Evolutionary conservation across 1,140 invertebrate genomes (phyloP).

Genomic region (Zaprionus taronus): DNA sequence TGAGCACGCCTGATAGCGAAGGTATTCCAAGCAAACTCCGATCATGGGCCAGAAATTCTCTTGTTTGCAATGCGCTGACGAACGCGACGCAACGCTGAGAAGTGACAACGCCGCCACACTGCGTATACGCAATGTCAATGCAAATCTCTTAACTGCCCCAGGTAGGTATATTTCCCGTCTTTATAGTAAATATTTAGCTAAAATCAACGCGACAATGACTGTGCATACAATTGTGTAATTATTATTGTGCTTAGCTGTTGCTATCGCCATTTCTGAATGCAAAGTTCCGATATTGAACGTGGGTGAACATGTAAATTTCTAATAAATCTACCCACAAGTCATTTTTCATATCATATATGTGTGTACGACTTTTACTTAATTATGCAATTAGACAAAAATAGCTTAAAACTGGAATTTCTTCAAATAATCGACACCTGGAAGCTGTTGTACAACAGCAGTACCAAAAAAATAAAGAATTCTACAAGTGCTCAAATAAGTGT

Average conservation of each 20-base stretch:
- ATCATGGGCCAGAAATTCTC: conserved; percentile 52
- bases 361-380: conserved; percentile 12
- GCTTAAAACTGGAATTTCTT: conserved; percentile 36
- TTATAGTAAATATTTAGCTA: neutral
- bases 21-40: neutral
- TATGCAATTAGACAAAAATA: conserved; percentile 25
- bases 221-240: conserved; percentile 21
- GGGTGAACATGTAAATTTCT: conserved; percentile 35
- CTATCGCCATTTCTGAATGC: conserved; percentile 38
- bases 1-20: conserved; percentile 7
- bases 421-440: conserved; percentile 50
- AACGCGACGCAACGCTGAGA: conserved; percentile 4
- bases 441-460: conserved; percentile 32
- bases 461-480: conserved; percentile 45
- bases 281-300: conserved; percentile 23
- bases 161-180: conserved; percentile 9
- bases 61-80: conserved; percentile 10
- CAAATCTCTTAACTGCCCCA: conserved; percentile 37
- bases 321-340: conserved; percentile 33
- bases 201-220: conserved; percentile 16
- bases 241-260: conserved; percentile 23
- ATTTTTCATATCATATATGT: conserved; percentile 10
- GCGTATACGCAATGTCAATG: conserved; percentile 49
- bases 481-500: conserved; percentile 16
- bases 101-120: conserved; percentile 9